phyloP scores from a whole-genome alignment of 2,113 vertebrate genomes.

The Cricetomys ansorgei region DNA sequence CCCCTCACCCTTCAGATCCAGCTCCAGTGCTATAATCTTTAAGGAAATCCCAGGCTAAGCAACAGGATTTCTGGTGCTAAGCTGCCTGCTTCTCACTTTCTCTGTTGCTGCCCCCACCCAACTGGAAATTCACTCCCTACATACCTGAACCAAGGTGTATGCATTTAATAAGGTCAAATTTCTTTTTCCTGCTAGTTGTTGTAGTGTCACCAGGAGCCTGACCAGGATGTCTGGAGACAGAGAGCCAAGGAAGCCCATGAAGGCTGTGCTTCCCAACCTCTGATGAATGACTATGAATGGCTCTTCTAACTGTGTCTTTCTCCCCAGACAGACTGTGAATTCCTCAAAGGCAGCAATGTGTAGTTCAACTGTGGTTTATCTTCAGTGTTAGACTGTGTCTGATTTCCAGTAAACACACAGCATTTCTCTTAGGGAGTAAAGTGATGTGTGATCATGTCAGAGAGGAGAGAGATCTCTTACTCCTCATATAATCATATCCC shows the following conservation, averaged over 20 bases:
- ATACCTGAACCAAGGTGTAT: background rate
- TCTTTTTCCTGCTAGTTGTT: background rate
- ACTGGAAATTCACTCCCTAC: background rate
- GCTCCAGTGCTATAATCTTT: background rate
- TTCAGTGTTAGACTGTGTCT: background rate
- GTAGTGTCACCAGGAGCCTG: background rate
- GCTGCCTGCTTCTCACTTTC: background rate
- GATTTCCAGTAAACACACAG: background rate
- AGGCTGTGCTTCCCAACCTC: background rate
- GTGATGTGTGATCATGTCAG: background rate
- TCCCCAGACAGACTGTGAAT: background rate
- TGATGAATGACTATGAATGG: fast-evolving
- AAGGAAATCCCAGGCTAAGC: constrained; percentile 8
- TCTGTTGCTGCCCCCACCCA: background rate
- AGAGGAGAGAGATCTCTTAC: background rate
- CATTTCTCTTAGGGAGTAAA: background rate
- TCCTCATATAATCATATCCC: background rate
- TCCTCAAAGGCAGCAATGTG: constrained; percentile 10
- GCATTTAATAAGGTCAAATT: background rate
- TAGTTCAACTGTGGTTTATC: background rate
- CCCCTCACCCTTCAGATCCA: background rate
- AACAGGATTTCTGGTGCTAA: background rate
- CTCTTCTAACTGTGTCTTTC: constrained; percentile 25
- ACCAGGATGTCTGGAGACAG: background rate
- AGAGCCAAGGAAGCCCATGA: background rate